Percentiles rank a stretch among this genome's conserved stretches.
phyloP scores from a whole-genome alignment of 2,888 invertebrate genomes.

The Muschampia plurimacula region DNA sequence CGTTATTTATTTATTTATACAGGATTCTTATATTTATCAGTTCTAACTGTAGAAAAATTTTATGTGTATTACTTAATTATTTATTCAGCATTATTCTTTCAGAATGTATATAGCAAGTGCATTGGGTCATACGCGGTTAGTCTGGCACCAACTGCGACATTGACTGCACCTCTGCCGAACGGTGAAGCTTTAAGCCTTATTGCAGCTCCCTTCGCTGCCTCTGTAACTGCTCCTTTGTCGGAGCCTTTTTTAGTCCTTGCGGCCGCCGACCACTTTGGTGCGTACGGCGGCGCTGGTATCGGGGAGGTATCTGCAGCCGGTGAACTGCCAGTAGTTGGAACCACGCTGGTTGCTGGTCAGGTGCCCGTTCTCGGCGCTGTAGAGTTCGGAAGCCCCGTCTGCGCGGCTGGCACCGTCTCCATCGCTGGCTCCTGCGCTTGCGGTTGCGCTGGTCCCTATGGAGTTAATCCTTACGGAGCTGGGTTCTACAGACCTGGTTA shows the following conservation, averaged over 20 bases:
- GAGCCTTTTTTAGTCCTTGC: background rate
- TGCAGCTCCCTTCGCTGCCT: slow-evolving; percentile 4
- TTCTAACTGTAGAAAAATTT: background rate
- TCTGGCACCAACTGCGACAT: background rate
- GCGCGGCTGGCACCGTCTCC: too few species aligned
- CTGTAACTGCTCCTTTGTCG: background rate
- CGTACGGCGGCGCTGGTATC: slow-evolving; percentile 49
- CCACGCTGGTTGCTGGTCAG: slow-evolving; percentile 53
- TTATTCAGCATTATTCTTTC: background rate
- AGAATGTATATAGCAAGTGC: slow-evolving; percentile 10
- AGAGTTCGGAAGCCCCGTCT: too few species aligned
- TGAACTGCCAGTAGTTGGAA: slow-evolving; percentile 52
- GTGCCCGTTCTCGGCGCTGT: too few species aligned
- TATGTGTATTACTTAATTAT: background rate
- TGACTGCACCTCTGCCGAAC: background rate
- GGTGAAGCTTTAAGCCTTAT: slow-evolving; percentile 1
- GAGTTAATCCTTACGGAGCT: too few species aligned
- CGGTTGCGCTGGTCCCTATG: too few species aligned
- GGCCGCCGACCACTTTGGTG: slow-evolving; percentile 19
- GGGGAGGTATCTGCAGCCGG: slow-evolving; percentile 52
- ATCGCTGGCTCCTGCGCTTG: too few species aligned
- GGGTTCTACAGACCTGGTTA: too few species aligned
- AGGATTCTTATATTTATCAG: background rate
- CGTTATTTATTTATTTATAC: too few species aligned
- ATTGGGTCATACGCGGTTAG: background rate